These are phyloP conservation scores for Lasiurus cinereus DNA, from an alignment of 2,113 vertebrate genomes.

Conservation along the genomic window DNA sequence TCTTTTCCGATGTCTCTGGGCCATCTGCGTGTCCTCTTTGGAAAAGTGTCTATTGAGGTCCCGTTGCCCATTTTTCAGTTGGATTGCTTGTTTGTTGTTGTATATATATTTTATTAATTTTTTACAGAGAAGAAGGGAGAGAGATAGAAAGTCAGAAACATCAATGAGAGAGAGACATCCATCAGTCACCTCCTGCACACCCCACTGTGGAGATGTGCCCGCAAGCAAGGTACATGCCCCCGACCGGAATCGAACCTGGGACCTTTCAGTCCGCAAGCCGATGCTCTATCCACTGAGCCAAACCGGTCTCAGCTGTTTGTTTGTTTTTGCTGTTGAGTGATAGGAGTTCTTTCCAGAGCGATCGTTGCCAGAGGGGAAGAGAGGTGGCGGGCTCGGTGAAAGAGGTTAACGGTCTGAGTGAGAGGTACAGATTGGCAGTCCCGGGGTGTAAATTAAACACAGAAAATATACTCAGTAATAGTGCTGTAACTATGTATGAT, in stretches of 20 bases:
- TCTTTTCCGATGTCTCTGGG: neutral
- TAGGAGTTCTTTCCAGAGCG: neutral
- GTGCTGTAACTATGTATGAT: neutral
- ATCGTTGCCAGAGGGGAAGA: neutral
- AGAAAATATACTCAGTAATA: neutral
- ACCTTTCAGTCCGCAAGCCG: no score
- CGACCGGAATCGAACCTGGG: no score
- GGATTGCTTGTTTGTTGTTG: neutral
- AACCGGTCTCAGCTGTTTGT: no score
- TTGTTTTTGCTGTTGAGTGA: neutral
- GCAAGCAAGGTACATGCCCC: no score
- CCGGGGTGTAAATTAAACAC: neutral
- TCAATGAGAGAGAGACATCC: no score
- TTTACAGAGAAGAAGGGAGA: no score
- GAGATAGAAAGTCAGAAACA: no score
- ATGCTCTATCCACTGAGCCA: no score
- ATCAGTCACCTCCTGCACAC: no score
- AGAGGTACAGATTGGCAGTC: neutral
- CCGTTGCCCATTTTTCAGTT: neutral
- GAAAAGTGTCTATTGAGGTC: neutral
- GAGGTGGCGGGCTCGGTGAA: neutral
- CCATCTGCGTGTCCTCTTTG: neutral
- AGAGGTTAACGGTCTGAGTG: neutral
- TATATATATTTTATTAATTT: no score
- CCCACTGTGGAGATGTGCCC: no score